Percentiles rank a stretch among this genome's conserved stretches.
These are phyloP conservation scores for Silurus glanis DNA, from an alignment of 2,113 vertebrate species.

Conservation along the genomic window DNA sequence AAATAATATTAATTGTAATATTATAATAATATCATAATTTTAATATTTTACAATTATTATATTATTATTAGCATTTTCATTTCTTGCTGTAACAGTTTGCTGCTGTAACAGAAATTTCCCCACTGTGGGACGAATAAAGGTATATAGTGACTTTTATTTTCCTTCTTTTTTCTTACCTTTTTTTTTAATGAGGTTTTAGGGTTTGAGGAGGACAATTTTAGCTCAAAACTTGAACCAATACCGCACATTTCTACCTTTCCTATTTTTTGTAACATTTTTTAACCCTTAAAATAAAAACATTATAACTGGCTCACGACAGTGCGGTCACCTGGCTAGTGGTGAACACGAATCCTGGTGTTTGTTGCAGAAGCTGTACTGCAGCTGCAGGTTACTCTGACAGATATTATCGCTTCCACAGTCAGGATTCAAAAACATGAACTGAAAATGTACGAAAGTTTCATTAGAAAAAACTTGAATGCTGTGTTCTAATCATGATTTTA, in stretches of 20 bases:
- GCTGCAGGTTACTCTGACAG: slow-evolving; percentile 82
- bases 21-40: too few species aligned
- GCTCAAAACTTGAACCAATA: not conserved
- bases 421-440: slow-evolving; percentile 84
- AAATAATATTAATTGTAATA: too few species aligned
- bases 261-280: not conserved
- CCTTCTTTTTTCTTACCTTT: too few species aligned
- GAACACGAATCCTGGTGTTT: slow-evolving; percentile 32
- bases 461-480: not conserved
- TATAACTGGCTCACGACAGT: not conserved
- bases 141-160: too few species aligned
- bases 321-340: slow-evolving; percentile 35
- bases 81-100: too few species aligned
- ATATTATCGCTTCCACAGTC: slow-evolving; percentile 80
- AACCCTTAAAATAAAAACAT: not conserved
- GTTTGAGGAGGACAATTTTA: not conserved
- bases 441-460: slow-evolving; percentile 39
- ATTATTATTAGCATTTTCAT: too few species aligned
- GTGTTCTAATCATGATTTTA: not conserved
- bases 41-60: too few species aligned
- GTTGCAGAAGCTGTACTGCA: slow-evolving; percentile 77
- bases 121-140: too few species aligned
- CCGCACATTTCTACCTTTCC: not conserved
- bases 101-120: too few species aligned
- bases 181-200: too few species aligned